Base-by-base conservation (phyloP, 2,113 vertebrate genomes). In the Onychostruthus taczanowskii region DNA sequence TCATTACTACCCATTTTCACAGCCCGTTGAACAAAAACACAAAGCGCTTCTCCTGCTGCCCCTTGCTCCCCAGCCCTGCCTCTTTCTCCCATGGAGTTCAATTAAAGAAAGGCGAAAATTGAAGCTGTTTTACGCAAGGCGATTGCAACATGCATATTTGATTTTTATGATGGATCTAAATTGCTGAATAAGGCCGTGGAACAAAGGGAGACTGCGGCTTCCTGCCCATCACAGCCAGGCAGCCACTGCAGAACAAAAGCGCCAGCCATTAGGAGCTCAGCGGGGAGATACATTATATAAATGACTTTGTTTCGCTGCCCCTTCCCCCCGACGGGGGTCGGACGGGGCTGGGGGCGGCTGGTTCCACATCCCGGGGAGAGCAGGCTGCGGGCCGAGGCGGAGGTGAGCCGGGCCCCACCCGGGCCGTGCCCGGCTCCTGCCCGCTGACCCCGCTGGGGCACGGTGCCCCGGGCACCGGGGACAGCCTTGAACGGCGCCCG, bases 121-220 rank as follows among this genome's bases (percentile, higher is more conserved):
- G 97, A 97, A 97, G 97, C 97, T 96, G 96, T 95, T 97, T 96
- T 96, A 96, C 64, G 66, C 80, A 89, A 96, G 97, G 96, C 90
- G n/a, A 97, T 95, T 96, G 97, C 97, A 98, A 97, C 97, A 96
- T 98, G 98, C 98, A 98, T 98, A 98, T 98, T 97, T 98, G 98
- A 98, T 98, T 98, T 97, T 98, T 98, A 98, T 97, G 97, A 97
- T 97, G 97, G 97, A 96, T 98, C 97, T 98, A 97, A 98, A 98
- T 98, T 97, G 97, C 97, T 97, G 97, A 97, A 98, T 97, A 98
- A 98, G 98, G 95, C 96, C 74, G 39, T 84, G 96, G 98, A 98
- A 98, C 97, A 98, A 98, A 98, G 97, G 88, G 90, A 97, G 96
- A 96, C 95, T 93, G 95, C 81, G 13, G 97, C 97, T 98, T 97